Base-by-base conservation (phyloP, 2,113 vertebrate species). In the Actenoides hombroni region DNA sequence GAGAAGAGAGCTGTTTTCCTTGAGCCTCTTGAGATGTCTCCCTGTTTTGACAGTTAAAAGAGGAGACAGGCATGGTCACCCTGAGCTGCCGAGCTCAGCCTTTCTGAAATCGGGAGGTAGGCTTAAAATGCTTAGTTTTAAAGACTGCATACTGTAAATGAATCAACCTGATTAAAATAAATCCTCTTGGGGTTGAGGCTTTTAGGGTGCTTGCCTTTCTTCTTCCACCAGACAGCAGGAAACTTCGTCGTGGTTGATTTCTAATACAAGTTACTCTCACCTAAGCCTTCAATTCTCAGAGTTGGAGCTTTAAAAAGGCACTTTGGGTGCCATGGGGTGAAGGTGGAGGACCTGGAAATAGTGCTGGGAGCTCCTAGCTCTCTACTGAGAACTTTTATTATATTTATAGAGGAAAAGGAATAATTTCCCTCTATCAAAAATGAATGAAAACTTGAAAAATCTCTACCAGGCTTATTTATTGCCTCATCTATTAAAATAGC, bases 351-450 rank as follows among this genome's bases (percentile, higher is more conserved):
- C 17, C 7, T 71, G 48, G 26, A 61, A 74, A 69, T 54, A 17
- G 39, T 48, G 21, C 31, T 76, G 31, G 61, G 54, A 76, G 71
- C 63, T 74, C 40, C 48, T 56, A 83, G 10, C 9, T 88, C 37
- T 51, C 24, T 21, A 12, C 64, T 56, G 33, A 51, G 85, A 86
- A 21, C 10, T 76, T 69, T 39, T 46, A 80, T 35, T 68, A 54
- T 67, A 90, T 78, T 92, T 86, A 64, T 87, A 54, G 74, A 84
- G 33, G 65, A 64, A 92, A 86, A 86, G 76, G 75, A 90, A 40
- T 75, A 64, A 95, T 94, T 96, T 91, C 49, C 90, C 26, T 79
- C 65, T 57, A 92, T 94, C 83, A 97, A 96, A 93, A 95, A 90
- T 86, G 61, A 90, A 94, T 76, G 88, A 89, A 93, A 95, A 92